These are phyloP conservation scores for Strigops habroptila DNA, from an alignment of 2,113 vertebrate species.

Conservation along the genomic window DNA sequence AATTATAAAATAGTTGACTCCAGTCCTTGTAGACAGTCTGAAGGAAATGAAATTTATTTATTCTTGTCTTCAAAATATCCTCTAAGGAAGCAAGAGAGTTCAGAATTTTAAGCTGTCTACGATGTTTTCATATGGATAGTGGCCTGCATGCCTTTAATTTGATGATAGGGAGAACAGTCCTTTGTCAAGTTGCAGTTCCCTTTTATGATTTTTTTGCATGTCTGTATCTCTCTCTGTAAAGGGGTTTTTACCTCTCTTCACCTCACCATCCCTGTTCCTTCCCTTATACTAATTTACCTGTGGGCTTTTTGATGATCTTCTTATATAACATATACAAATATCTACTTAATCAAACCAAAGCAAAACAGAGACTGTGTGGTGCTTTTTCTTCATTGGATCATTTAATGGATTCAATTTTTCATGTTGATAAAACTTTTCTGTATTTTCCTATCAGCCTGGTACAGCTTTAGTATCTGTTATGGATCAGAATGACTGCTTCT, in stretches of 20 bases:
- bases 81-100: background rate
- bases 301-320: background rate
- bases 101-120: background rate
- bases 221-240: background rate
- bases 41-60: background rate
- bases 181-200: background rate
- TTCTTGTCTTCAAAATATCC: background rate
- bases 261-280: background rate
- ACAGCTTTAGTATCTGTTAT: background rate
- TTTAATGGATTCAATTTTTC: background rate
- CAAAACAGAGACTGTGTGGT: background rate
- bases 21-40: background rate
- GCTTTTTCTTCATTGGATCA: background rate
- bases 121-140: background rate
- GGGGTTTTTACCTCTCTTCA: background rate
- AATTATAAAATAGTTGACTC: background rate
- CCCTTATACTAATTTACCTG: background rate
- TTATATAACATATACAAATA: background rate
- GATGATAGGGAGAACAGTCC: background rate
- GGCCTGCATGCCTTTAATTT: background rate
- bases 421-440: background rate
- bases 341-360: background rate
- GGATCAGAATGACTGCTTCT: background rate
- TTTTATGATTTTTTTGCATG: background rate
- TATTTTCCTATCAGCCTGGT: background rate